Conservation (phyloP, 2,797 vertebrate genomes). For the Capromys pilorides region DNA sequence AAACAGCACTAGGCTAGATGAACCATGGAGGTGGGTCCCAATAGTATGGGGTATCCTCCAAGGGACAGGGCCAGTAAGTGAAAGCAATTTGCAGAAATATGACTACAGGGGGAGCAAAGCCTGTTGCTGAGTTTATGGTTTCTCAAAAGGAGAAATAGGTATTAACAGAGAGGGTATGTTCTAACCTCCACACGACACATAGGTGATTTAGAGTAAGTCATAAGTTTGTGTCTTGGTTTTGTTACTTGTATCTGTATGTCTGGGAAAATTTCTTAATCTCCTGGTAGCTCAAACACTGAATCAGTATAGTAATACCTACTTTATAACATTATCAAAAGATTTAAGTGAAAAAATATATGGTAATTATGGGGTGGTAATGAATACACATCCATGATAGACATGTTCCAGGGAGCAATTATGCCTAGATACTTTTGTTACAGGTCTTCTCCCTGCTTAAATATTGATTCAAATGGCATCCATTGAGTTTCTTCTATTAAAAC, state of each 20-base stretch:
- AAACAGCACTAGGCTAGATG: not conserved
- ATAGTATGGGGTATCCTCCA: not conserved
- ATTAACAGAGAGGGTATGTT: not conserved
- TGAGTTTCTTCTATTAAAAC: constrained; percentile 16
- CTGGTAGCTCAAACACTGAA: not conserved
- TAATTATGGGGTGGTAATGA: not conserved
- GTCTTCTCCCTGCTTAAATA: constrained; percentile 22
- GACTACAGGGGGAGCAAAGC: not conserved
- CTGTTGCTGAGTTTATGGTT: not conserved
- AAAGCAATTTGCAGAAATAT: not conserved
- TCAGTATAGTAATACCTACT: not conserved
- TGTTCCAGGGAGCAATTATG: not conserved
- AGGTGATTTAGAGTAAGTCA: not conserved
- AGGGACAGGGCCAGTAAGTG: not conserved
- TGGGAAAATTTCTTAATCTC: not conserved
- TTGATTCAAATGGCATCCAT: constrained; percentile 24
- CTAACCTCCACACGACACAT: not conserved
- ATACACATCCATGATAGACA: not conserved
- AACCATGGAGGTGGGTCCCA: not conserved
- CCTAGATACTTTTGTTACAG: not conserved
- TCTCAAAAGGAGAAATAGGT: not conserved
- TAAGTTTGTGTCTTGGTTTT: not conserved
- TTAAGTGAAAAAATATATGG: not conserved
- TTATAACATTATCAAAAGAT: not conserved
- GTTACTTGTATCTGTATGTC: not conserved